Evolutionary conservation across 2,888 invertebrate species (phyloP), one percentile per base, ranked within the genome.

Genomic region (Aradus depressus): DNA sequence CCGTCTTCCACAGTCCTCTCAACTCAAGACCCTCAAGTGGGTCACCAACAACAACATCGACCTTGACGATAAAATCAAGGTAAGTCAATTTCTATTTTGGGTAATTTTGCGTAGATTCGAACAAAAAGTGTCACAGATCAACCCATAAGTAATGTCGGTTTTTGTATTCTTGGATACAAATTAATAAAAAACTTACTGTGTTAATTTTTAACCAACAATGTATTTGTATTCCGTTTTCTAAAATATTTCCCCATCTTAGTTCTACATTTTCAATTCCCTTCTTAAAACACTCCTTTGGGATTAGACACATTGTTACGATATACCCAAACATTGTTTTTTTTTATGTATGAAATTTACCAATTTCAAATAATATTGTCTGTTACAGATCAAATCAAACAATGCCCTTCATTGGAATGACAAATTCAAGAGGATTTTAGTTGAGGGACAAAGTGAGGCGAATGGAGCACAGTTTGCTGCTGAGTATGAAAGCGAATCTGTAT

Each of bases 351-450:
- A 6, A 28, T n/a, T 28, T 10, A 22, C 21, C 19, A 18, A 1
- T 26, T n/a, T n/a, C n/a, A n/a, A n/a, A n/a, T n/a, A n/a, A 22
- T 44, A 44, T 52, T 54, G 35, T 42, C 26, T 42, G 6, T 50
- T 44, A 18, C 53, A 61, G 61, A 19, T 61, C 16, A 68, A 66
- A 8, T 53, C 69, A 2, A 64, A 66, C 10, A 65, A 72, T 38
- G 66, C 66, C 0, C 51, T 74, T 1, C 73, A 72, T 60, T 68
- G 77, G 55, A 78, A 79, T 61, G 71, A 71, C 3, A 65, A 57
- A 48, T 16, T 62, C 18, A 67, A 72, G 50, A 67, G 66, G 8
- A 45, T 74, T 1, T 72, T 70, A 54, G 60, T 66, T 0, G 67
- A 59, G 44, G 53, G 52, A 25, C 39, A 41, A 14, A 39, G 43